Percentiles rank a stretch among this genome's conserved stretches.
Evolutionary conservation across 2,113 vertebrate species (phyloP).

Genomic region (Hippolais icterina): DNA sequence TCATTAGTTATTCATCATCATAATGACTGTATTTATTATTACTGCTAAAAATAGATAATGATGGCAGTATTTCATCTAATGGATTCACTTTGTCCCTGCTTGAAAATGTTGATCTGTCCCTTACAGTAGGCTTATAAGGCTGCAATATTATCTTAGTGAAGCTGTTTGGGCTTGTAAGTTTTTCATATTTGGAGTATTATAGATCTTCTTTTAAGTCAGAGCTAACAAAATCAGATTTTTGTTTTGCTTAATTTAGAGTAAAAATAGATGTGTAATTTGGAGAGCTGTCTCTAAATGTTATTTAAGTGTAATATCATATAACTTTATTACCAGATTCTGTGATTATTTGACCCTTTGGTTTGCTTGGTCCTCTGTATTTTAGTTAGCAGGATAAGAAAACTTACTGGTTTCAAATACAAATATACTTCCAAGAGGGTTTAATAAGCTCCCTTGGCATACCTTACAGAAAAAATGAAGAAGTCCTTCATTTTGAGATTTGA

Average conservation of each 20-base stretch:
- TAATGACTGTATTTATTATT: conserved; percentile 66
- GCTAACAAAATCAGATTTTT: not conserved
- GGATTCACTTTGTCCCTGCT: conserved; percentile 26
- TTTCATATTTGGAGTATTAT: not conserved
- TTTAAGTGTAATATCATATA: not conserved
- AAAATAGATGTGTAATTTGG: not conserved
- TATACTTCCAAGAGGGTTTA: not conserved
- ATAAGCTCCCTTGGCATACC: not conserved
- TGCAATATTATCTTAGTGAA: not conserved
- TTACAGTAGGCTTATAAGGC: not conserved
- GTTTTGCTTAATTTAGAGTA: not conserved
- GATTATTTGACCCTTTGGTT: not conserved
- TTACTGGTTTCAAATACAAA: not conserved
- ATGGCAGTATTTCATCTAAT: conserved; percentile 41
- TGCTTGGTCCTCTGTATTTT: not conserved
- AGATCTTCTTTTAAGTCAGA: not conserved
- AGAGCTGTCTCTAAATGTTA: not conserved
- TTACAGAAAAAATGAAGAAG: not conserved
- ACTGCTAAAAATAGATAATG: conserved; percentile 59
- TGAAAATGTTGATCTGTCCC: conserved; percentile 32
- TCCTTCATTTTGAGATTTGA: not conserved
- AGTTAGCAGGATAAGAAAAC: not conserved
- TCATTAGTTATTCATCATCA: conserved; percentile 66
- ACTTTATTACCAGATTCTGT: not conserved
- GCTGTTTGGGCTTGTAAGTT: not conserved